These are phyloP conservation scores for Parnassius glacialis DNA, from an alignment of 2,888 invertebrate genomes.

Conservation along the genomic window DNA sequence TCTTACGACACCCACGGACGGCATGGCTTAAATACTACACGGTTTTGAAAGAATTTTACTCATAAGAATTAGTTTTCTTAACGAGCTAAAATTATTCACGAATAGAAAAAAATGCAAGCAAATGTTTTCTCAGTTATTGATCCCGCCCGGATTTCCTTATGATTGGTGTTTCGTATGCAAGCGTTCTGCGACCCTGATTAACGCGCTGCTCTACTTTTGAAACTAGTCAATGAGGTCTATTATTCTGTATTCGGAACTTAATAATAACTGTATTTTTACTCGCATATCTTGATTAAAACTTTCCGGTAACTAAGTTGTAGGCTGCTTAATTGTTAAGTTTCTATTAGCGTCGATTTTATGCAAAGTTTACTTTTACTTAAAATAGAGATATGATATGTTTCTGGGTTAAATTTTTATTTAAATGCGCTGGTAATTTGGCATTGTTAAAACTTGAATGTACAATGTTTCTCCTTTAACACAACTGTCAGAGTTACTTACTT, in stretches of 20 bases:
- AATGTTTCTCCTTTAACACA: no score
- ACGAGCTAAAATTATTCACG: no score
- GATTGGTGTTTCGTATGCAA: conserved; percentile 5
- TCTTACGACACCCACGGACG: no score
- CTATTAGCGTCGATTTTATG: background rate
- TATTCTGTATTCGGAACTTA: background rate
- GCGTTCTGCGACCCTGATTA: conserved; percentile 11
- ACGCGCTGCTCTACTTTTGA: background rate
- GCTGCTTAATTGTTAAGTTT: background rate
- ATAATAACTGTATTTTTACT: conserved; percentile 6
- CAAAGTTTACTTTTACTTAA: background rate
- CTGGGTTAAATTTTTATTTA: background rate
- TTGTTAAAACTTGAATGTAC: background rate
- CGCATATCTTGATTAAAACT: background rate
- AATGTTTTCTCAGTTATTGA: no score
- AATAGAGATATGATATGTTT: background rate
- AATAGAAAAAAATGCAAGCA: no score
- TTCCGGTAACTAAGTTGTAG: background rate
- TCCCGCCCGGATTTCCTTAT: background rate
- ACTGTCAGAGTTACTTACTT: no score
- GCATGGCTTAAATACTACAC: no score
- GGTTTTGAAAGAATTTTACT: no score
- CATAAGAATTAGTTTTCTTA: no score
- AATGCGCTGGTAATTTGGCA: background rate
- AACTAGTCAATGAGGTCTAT: conserved; percentile 10